Evolutionary conservation across 2,888 invertebrate species (phyloP).

Genomic region (Eupeodes latifasciatus): DNA sequence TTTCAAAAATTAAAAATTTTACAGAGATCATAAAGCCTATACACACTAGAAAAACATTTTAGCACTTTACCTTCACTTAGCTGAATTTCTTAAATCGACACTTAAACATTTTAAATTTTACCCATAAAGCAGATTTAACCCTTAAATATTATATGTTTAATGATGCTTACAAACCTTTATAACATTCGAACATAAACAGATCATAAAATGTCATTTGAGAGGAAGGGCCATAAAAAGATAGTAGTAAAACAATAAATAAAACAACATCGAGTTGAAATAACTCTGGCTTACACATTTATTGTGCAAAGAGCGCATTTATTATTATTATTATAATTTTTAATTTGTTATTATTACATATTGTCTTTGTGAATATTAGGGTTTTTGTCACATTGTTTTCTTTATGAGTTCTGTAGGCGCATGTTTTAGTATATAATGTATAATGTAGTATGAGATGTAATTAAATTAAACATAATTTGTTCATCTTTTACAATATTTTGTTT

Average conservation of each 20-base stretch:
- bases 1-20: too few relatives aligned
- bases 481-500: conserved; percentile 47
- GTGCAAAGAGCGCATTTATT: conserved; percentile 22
- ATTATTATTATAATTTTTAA: conserved; percentile 17
- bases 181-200: too few relatives aligned
- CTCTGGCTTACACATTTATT: conserved; percentile 36
- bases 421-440: conserved; percentile 8
- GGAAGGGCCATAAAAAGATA: too few relatives aligned
- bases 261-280: conserved; percentile 28
- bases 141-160: too few relatives aligned
- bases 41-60: too few relatives aligned
- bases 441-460: conserved; percentile 38
- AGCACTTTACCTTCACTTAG: too few relatives aligned
- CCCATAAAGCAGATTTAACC: too few relatives aligned
- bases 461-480: conserved; percentile 56
- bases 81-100: too few relatives aligned
- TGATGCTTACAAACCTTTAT: too few relatives aligned
- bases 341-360: conserved; percentile 62
- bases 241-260: neutral
- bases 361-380: conserved; percentile 69
- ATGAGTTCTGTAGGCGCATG: conserved; percentile 52
- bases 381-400: conserved; percentile 43
- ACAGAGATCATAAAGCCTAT: too few relatives aligned
- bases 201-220: too few relatives aligned
- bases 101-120: too few relatives aligned